These are phyloP conservation scores for Lamellibrachia luymesi DNA, from an alignment of 1,140 invertebrate genomes.

Conservation along the genomic window DNA sequence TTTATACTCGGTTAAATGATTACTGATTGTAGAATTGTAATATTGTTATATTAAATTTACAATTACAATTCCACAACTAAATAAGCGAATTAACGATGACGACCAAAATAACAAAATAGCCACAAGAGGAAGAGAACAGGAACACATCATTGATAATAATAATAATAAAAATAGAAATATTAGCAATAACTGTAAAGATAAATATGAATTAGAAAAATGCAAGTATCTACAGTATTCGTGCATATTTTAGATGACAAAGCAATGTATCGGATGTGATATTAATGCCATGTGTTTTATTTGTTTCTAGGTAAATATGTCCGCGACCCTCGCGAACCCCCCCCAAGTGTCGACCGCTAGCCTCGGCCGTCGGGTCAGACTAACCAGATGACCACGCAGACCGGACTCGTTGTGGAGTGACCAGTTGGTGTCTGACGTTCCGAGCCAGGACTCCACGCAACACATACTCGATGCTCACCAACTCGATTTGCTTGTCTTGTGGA, in stretches of 20 bases:
- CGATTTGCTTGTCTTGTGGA: too few relatives aligned
- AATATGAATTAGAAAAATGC: neutral
- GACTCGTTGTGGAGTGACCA: neutral
- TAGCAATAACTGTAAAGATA: neutral
- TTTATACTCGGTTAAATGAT: neutral
- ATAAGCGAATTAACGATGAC: neutral
- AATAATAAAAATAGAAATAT: neutral
- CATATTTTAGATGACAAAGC: neutral
- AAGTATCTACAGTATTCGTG: neutral
- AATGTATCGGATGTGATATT: neutral
- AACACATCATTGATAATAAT: too few relatives aligned
- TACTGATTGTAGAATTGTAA: neutral
- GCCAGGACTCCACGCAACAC: neutral
- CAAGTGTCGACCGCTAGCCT: too few relatives aligned
- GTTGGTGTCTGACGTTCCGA: neutral
- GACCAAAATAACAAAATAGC: too few relatives aligned
- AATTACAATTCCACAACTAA: too few relatives aligned
- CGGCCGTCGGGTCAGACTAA: neutral
- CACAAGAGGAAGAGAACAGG: too few relatives aligned
- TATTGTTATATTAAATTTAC: neutral
- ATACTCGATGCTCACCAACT: neutral
- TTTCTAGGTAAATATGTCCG: neutral
- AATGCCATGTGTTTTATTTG: neutral
- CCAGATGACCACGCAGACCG: neutral
- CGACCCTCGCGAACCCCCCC: neutral